A percentile compares a stretch with the other conserved stretches of the same genome.
These are phyloP conservation scores for Linnaemya tessellans DNA, from an alignment of 2,888 invertebrate genomes.

Conservation along the genomic window DNA sequence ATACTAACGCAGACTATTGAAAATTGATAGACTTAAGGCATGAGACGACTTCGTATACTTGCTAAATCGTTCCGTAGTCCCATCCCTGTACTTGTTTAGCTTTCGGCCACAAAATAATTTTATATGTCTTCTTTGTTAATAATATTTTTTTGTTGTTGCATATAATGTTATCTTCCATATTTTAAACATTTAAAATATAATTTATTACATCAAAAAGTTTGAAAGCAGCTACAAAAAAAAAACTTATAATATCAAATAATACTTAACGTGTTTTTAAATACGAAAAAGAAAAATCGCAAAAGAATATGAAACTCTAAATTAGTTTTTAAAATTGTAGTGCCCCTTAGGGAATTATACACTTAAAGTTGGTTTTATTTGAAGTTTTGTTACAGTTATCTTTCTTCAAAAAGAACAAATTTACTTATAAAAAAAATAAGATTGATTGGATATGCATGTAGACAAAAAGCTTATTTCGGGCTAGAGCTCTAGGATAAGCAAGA, in stretches of 20 bases:
- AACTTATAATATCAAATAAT: constrained; percentile 51
- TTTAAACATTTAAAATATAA: not conserved
- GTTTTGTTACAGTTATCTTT: not conserved
- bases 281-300: not conserved
- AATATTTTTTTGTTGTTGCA: not conserved
- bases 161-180: not conserved
- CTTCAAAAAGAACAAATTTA: not conserved
- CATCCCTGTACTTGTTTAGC: too few species aligned
- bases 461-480: not conserved
- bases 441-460: not conserved
- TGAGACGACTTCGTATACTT: too few species aligned
- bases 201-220: constrained; percentile 1
- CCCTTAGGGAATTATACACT: constrained; percentile 9
- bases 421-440: not conserved
- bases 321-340: not conserved
- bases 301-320: constrained; percentile 15
- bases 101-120: not conserved
- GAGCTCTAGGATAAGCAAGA: too few species aligned
- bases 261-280: constrained; percentile 50
- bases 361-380: not conserved
- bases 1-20: too few species aligned
- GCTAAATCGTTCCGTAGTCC: too few species aligned
- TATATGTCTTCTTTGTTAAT: not conserved
- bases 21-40: too few species aligned
- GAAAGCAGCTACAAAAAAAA: not conserved